phyloP scores from a whole-genome alignment of 1,140 invertebrate genomes.

The Diprion similis region DNA sequence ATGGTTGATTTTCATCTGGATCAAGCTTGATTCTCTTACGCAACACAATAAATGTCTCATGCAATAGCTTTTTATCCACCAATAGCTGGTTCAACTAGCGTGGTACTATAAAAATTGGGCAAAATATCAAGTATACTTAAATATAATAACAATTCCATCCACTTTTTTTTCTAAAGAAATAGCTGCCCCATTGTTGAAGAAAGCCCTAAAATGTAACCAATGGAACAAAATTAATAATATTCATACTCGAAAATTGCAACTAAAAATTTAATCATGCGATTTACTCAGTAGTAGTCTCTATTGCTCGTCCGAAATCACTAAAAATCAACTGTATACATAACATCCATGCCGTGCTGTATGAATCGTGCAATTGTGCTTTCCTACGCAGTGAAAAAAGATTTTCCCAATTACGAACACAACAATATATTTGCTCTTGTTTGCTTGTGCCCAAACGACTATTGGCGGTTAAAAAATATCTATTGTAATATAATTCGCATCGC shows the following conservation, averaged over 20 bases:
- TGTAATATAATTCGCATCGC: not conserved
- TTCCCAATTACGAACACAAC: not conserved
- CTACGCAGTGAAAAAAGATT: not conserved
- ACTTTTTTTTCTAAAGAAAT: conserved; percentile 55
- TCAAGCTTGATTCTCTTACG: not conserved
- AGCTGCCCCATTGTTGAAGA: conserved; percentile 62
- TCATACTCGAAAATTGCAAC: not conserved
- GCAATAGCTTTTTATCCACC: not conserved
- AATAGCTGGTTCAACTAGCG: not conserved
- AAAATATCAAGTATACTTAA: conserved; percentile 22
- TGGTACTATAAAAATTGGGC: conserved; percentile 23
- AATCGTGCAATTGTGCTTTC: conserved; percentile 14
- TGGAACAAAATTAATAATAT: conserved; percentile 42
- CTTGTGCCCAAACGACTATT: not conserved
- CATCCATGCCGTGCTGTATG: not conserved
- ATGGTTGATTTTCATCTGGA: too few species aligned
- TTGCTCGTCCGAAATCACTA: not conserved
- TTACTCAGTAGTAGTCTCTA: not conserved
- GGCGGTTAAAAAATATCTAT: not conserved
- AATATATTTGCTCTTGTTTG: not conserved
- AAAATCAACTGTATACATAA: not conserved
- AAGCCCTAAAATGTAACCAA: conserved; percentile 62
- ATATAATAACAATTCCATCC: conserved; percentile 27
- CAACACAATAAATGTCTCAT: not conserved
- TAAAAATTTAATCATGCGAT: conserved; percentile 12